Percentiles rank a stretch among this genome's conserved stretches.
These are phyloP conservation scores for Pholis gunnellus DNA, from an alignment of 2,113 vertebrate species.

Conservation along the genomic window DNA sequence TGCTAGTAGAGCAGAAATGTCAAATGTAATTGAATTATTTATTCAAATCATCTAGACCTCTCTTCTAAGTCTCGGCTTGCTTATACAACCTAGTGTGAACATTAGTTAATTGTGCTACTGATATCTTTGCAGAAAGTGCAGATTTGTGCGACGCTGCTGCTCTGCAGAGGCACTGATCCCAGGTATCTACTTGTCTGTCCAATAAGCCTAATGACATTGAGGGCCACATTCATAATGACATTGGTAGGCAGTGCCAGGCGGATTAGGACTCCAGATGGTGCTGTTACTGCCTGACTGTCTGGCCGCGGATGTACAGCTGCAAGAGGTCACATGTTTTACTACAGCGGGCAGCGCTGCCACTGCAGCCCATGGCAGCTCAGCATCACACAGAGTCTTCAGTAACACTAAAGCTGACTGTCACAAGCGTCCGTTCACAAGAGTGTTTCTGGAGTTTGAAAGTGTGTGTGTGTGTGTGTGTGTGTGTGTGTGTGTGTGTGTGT, in stretches of 20 bases:
- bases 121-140: neutral
- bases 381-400: conserved; percentile 23
- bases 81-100: neutral
- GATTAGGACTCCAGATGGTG: conserved; percentile 80
- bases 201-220: conserved; percentile 75
- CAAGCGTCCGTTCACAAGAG: neutral
- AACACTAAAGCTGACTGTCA: conserved; percentile 4
- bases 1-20: neutral
- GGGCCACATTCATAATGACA: conserved; percentile 58
- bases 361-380: conserved; percentile 3
- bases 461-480: conserved; percentile 1
- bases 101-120: neutral
- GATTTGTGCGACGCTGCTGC: conserved; percentile 6
- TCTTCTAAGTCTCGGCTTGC: neutral
- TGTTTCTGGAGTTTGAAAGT: conserved; percentile 24
- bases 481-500: conserved; percentile 10
- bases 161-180: conserved; percentile 38
- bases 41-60: neutral
- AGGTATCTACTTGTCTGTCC: conserved; percentile 51
- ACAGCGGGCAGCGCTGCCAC: conserved; percentile 39
- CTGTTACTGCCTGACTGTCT: conserved; percentile 65
- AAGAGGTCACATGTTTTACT: conserved; percentile 72
- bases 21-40: neutral
- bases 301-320: conserved; percentile 60
- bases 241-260: conserved; percentile 54